phyloP scores from a whole-genome alignment of 1,140 invertebrate genomes.

The Brachionus calyciflorus region DNA sequence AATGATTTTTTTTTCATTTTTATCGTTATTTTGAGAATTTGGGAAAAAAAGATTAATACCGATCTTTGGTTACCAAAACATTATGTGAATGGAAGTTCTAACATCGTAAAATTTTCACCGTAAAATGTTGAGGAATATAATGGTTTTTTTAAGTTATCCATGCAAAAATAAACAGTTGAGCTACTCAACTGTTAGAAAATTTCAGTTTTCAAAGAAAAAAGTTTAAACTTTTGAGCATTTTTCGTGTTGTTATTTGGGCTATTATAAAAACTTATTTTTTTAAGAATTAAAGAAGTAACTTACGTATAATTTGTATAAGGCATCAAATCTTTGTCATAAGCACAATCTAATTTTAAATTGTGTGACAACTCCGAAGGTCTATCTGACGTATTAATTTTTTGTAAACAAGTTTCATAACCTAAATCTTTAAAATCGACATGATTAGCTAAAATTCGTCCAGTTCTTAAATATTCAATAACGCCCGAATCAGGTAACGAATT shows the following conservation, averaged over 20 bases:
- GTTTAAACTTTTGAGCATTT: too few relatives aligned
- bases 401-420: constrained; percentile 83
- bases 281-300: constrained; percentile 56
- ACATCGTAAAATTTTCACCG: too few relatives aligned
- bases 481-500: constrained; percentile 97
- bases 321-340: constrained; percentile 91
- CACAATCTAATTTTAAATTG: constrained; percentile 69
- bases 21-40: too few relatives aligned
- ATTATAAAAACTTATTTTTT: constrained; percentile 9
- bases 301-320: constrained; percentile 97
- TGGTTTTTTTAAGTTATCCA: too few relatives aligned
- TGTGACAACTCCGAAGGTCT: constrained; percentile 42
- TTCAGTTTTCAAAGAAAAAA: too few relatives aligned
- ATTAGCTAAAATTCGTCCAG: constrained; percentile 79
- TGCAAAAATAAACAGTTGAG: too few relatives aligned
- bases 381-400: constrained; percentile 69
- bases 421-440: constrained; percentile 95
- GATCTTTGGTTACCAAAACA: too few relatives aligned
- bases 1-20: too few relatives aligned
- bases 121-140: too few relatives aligned
- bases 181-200: too few relatives aligned
- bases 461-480: constrained; percentile 89
- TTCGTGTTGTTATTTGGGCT: neutral
- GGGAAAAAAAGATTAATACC: too few relatives aligned
- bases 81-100: too few relatives aligned